These are phyloP conservation scores for Rhinogobius similis DNA, from an alignment of 2,113 vertebrate genomes.

Conservation along the genomic window DNA sequence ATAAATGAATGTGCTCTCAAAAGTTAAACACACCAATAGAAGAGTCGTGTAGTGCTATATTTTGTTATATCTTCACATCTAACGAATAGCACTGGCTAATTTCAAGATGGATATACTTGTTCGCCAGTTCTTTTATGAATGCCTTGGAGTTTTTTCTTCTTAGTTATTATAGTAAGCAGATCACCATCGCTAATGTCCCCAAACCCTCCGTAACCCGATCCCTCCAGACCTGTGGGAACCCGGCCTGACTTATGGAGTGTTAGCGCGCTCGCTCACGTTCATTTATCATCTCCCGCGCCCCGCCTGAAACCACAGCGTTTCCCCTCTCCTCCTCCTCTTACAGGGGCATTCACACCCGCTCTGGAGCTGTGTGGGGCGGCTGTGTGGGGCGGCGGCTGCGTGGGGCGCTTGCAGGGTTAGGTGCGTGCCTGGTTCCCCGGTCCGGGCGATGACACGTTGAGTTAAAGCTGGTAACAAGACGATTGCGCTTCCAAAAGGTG, in stretches of 20 bases:
- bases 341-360: constrained; percentile 56
- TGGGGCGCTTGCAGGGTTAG: too few species aligned
- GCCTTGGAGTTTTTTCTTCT: neutral
- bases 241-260: neutral
- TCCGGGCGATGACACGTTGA: constrained; percentile 80
- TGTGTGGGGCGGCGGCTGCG: neutral
- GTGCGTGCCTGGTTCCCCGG: constrained; percentile 60
- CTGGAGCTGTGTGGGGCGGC: neutral
- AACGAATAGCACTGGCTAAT: neutral
- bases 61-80: too few species aligned
- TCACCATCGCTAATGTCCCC: neutral
- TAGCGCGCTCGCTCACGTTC: constrained; percentile 2
- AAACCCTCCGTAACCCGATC: neutral
- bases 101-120: neutral
- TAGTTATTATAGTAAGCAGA: neutral
- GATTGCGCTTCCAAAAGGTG: constrained; percentile 81
- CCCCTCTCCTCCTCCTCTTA: constrained; percentile 7
- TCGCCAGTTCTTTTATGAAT: neutral
- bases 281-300: constrained; percentile 13
- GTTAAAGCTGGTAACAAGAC: constrained; percentile 80
- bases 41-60: too few species aligned
- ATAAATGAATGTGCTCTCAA: too few species aligned
- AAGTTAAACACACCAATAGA: too few species aligned
- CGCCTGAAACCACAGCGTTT: constrained; percentile 11
- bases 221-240: neutral